Evolutionary conservation across 2,888 invertebrate species (phyloP).

Genomic region (Trachelus stipa): DNA sequence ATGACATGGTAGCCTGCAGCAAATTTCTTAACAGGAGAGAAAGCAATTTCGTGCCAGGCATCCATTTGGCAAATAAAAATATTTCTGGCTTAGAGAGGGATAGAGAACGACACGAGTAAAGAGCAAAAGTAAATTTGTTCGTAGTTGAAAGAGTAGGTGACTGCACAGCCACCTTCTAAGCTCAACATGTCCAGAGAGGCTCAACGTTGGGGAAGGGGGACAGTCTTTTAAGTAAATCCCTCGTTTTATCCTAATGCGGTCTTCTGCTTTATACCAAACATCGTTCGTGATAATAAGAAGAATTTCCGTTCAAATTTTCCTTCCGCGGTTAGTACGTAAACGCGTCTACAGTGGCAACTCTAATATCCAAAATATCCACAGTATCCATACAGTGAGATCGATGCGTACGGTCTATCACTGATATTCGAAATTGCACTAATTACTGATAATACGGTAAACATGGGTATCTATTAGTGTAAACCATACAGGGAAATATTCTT

Average conservation of each 20-base stretch:
- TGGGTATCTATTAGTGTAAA: background rate
- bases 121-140: background rate
- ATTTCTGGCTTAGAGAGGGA: background rate
- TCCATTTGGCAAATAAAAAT: background rate
- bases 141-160: background rate
- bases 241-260: slow-evolving; percentile 41
- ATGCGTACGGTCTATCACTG: background rate
- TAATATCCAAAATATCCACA: background rate
- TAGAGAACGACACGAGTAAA: background rate
- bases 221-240: slow-evolving; percentile 47
- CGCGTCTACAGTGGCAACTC: background rate
- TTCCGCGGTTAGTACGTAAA: background rate
- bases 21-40: background rate
- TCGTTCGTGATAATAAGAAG: slow-evolving; percentile 37
- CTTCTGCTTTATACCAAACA: slow-evolving; percentile 22
- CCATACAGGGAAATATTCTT: background rate
- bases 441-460: background rate
- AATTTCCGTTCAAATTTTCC: slow-evolving; percentile 20
- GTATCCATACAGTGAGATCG: background rate
- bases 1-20: background rate
- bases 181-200: slow-evolving; percentile 41
- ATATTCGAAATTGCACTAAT: background rate
- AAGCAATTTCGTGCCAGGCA: background rate
- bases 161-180: slow-evolving; percentile 25
- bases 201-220: slow-evolving; percentile 28